Percentiles rank a stretch among this genome's conserved stretches.
phyloP scores from a whole-genome alignment of 2,888 invertebrate genomes.

The Caenorhabditis sp. region DNA sequence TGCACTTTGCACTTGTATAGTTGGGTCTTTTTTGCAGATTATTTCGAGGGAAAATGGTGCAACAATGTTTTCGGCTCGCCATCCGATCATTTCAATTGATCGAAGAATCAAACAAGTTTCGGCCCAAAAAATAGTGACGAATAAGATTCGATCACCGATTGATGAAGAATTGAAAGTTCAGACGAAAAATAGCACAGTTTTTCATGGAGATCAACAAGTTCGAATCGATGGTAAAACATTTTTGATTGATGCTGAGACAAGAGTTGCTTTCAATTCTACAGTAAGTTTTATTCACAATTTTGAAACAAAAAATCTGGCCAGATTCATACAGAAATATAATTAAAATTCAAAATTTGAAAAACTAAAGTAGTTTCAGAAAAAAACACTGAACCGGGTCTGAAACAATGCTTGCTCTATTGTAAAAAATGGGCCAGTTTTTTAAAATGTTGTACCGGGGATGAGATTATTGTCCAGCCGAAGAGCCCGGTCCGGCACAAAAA shows the following conservation, averaged over 20 bases:
- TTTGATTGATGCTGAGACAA: conserved; percentile 49
- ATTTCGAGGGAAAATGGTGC: conserved; percentile 47
- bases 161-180: conserved; percentile 60
- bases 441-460: too few species aligned
- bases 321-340: too few species aligned
- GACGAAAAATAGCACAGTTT: conserved; percentile 56
- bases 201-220: conserved; percentile 68
- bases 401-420: too few species aligned
- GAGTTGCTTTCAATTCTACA: conserved; percentile 64
- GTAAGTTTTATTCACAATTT: too few species aligned
- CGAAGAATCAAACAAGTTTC: conserved; percentile 57
- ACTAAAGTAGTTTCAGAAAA: too few species aligned
- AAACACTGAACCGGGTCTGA: too few species aligned
- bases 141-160: conserved; percentile 64
- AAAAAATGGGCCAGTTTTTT: too few species aligned
- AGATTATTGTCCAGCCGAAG: too few species aligned
- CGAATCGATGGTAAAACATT: conserved; percentile 58
- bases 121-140: conserved; percentile 36
- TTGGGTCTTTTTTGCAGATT: conserved; percentile 45
- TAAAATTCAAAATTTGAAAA: too few species aligned
- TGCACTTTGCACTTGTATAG: too few species aligned
- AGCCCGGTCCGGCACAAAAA: too few species aligned
- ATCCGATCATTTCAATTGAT: conserved; percentile 66
- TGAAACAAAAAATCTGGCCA: too few species aligned
- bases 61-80: conserved; percentile 65